These are phyloP conservation scores for Otus sunia DNA, from an alignment of 2,113 vertebrate species.

Conservation along the genomic window DNA sequence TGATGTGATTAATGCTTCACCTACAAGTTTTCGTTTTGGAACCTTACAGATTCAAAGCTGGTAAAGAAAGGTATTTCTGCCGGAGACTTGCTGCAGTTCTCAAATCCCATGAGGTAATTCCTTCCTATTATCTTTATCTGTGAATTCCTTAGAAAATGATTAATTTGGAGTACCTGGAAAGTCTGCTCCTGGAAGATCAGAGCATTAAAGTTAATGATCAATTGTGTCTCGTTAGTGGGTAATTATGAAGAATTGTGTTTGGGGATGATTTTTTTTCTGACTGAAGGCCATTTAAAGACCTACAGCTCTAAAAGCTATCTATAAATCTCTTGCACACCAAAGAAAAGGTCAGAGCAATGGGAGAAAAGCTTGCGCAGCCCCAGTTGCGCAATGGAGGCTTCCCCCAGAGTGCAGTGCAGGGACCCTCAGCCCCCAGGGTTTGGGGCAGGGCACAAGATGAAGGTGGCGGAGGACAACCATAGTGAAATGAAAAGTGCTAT, in stretches of 20 bases:
- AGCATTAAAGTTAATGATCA: background rate
- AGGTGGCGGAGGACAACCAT: background rate
- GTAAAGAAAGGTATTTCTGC: background rate
- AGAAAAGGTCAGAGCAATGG: background rate
- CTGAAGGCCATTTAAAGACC: background rate
- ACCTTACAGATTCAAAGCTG: accelerated
- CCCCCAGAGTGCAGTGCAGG: background rate
- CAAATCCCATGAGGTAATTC: background rate
- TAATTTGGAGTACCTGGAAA: background rate
- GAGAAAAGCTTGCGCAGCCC: background rate
- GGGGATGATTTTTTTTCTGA: background rate
- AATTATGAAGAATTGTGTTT: background rate
- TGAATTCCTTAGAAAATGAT: background rate
- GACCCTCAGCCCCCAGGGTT: background rate
- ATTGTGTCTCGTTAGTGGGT: constrained; percentile 5
- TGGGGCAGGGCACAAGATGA: background rate
- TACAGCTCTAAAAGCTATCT: background rate
- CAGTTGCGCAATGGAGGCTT: accelerated
- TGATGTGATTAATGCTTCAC: background rate
- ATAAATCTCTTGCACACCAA: background rate
- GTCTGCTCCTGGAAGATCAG: background rate
- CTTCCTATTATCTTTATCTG: background rate
- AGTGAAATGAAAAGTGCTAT: background rate
- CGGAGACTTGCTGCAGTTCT: background rate
- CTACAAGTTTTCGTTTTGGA: background rate